Conservation (phyloP, 1,140 invertebrate species). For the Nomia melanderi region DNA sequence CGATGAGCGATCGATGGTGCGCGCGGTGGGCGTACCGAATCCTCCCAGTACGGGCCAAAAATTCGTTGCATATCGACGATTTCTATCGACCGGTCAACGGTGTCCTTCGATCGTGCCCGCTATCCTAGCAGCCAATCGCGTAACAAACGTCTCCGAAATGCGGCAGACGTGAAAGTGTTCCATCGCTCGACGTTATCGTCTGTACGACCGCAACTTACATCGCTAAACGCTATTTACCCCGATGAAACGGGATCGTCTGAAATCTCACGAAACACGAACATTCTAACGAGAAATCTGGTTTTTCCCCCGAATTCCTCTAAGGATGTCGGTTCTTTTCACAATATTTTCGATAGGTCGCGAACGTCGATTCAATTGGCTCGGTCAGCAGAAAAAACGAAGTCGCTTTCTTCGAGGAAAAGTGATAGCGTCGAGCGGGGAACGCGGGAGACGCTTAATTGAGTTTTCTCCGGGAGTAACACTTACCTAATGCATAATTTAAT, state of each 20-base stretch:
- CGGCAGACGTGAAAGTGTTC: too few species aligned
- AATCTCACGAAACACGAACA: too few species aligned
- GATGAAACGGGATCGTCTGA: too few species aligned
- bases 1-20: background rate
- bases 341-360: too few species aligned
- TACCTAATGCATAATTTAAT: constrained; percentile 50
- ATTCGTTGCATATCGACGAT: background rate
- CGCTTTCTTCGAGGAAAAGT: constrained; percentile 49
- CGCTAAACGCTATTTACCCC: too few species aligned
- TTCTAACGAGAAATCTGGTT: too few species aligned
- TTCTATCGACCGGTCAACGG: background rate
- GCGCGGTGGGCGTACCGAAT: background rate
- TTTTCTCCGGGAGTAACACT: constrained; percentile 50
- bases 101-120: background rate
- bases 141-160: background rate
- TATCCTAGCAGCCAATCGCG: background rate
- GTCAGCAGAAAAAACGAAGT: constrained; percentile 7
- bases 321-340: too few species aligned
- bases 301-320: too few species aligned
- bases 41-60: background rate
- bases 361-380: background rate
- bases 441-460: constrained; percentile 30
- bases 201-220: too few species aligned
- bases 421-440: constrained; percentile 33
- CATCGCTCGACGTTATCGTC: too few species aligned